Percentiles rank a stretch among this genome's conserved stretches.
These are phyloP conservation scores for Dioctria linearis DNA, from an alignment of 2,888 invertebrate genomes.

Conservation along the genomic window DNA sequence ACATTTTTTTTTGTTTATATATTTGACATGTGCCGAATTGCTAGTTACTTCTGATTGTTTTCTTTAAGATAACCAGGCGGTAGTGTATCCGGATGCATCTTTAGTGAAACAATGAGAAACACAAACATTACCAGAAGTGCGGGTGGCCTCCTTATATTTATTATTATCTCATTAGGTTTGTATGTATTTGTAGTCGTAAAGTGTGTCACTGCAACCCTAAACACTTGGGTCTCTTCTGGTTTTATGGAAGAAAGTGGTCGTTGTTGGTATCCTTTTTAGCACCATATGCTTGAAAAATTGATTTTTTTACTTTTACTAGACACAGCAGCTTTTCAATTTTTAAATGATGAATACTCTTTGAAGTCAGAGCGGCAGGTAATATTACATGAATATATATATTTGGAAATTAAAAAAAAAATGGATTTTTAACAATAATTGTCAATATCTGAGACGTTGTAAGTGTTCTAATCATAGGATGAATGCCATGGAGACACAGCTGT, in stretches of 20 bases:
- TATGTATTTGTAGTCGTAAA: not conserved
- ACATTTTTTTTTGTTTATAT: not conserved
- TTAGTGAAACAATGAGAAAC: slow-evolving; percentile 5
- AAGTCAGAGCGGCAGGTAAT: too few species aligned
- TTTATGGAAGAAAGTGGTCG: slow-evolving; percentile 2
- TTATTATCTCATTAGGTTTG: not conserved
- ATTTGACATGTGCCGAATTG: not conserved
- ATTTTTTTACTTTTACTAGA: not conserved
- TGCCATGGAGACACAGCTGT: too few species aligned
- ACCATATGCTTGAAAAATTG: slow-evolving; percentile 24
- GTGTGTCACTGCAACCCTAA: not conserved
- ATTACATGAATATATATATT: too few species aligned
- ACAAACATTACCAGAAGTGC: not conserved
- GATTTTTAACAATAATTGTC: too few species aligned
- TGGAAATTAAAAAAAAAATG: too few species aligned
- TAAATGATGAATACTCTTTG: too few species aligned
- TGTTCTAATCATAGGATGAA: too few species aligned
- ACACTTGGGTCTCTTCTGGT: not conserved
- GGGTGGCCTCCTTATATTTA: slow-evolving; percentile 10
- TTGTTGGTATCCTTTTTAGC: slow-evolving; percentile 14
- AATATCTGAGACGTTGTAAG: too few species aligned
- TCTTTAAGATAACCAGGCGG: not conserved
- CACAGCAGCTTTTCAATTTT: too few species aligned
- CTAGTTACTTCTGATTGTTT: not conserved
- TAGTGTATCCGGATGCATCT: not conserved